Base-by-base conservation (phyloP, 2,113 vertebrate species). In the Ophthalmolycus amberensis region DNA sequence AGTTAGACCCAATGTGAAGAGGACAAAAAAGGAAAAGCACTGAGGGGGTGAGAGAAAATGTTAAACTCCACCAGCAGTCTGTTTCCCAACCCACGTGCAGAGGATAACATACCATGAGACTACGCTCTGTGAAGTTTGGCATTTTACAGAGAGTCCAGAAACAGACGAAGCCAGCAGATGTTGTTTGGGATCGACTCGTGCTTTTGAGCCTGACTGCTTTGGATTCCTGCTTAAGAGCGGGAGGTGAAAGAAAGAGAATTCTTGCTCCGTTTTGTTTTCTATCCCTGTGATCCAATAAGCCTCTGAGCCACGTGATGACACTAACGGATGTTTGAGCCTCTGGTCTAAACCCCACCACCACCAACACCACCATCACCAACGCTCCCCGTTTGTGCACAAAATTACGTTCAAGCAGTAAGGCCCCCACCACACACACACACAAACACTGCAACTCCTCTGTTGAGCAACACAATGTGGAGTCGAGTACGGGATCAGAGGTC, bases 401-500 rank as follows among this genome's bases (percentile, higher is more conserved):
- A 85, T 92, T 87, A 87, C 72, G 59, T 67, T 44, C 52, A 73
- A 78, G 84, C 84, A 88, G 89, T 80, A 86, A 86, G 56, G 88
- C 84, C 85, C 65, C 70, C 65, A 66, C 63, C 37, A 48, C 48
- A 34, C 80, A 64, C 66, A 76, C 68, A 70, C 66, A 62, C 68
- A 48, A 80, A 46, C 60, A 58, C 71, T 68, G 48, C 75, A 77
- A 79, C 60, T 88, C 81, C 78, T 86, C 75, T 42, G 74, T 78
- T 89, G 84, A 89, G 85, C 83, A 86, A 84, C 91, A 91, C 92
- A 93, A 90, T 92, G 90, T 90, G 88, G 87, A 92, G 79, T 87
- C 20, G 85, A 92, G 85, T 38, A 37, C 83, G 82, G 90, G 92
- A 91, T 92, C 93, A 93, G 90, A 93, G 92, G 91, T 94, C 92